Base-by-base conservation (phyloP, 2,888 invertebrate species). In the Watsonalla binaria region DNA sequence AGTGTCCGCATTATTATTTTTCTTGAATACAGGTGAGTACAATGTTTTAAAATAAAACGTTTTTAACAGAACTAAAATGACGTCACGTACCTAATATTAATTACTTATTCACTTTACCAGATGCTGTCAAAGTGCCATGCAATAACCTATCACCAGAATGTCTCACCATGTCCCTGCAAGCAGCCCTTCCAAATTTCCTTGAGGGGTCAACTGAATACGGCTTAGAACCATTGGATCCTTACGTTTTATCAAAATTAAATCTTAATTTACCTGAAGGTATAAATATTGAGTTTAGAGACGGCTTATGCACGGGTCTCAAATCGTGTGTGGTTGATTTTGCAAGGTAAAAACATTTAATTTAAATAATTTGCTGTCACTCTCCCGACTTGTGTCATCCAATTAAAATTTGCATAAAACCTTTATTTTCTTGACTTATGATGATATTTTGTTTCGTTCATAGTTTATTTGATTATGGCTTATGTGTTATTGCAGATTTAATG, bases 271-370 rank as follows among this genome's bases (percentile, higher is more conserved):
- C 80, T 13, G 80, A 78, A 15, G 78, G 70, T 0, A 70, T 85
- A 0, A 59, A 53, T 6, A 73, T 82, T 15, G 56, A 68, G 1
- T 77, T 85, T 35, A 61, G 56, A 11, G 50, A 80, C 8, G 84
- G 81, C 0, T 54, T 62, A 6, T 70, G 75, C 2, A 75, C 58
- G 51, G 86, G 84, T 39, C 62, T 84, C 9, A 74, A 68, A 49
- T 66, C 70, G n/a, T 84, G 84, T 54, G 51, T 66, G 4, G 74
- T 83, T 24, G 80, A 80, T 62, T 74, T 66, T 54, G 78, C 74
- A 51, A 77, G 73, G 85, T 80, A 62, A 56, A 9, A 9, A 42
- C 9, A 42, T 42, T 11, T 42, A 8, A 5, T 42, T 42, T 5
- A 5, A 11, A 42, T 42, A 42, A 42, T 42, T 42, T 42, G 24